Evolutionary conservation across 2,113 vertebrate species (phyloP), one percentile per base, ranked within the genome.

Genomic region (Rousettus leschenaultii): DNA sequence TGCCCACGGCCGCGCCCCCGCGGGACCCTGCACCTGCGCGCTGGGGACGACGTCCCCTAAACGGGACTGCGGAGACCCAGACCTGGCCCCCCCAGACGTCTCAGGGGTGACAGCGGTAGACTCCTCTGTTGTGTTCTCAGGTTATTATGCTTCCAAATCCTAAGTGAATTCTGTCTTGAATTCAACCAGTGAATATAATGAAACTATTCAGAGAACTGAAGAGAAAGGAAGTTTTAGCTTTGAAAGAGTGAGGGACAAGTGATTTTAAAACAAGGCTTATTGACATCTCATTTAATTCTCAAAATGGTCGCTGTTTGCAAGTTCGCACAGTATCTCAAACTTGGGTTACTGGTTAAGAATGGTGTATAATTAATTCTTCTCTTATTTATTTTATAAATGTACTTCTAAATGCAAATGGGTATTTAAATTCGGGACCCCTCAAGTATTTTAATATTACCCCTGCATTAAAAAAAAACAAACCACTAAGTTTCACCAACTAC

Each of bases 21-120:
- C 22, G 0, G 11, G 70, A 7, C 26, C 13, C 51, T 4, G 1
- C 0, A 18, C 7, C 1, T 4, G 1, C 0, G 0, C 0, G 6
- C n/a, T 30, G 40, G 16, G 2, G 5, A 22, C 5, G 11, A 8
- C 1, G 2, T 24, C 53, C n/a, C 63, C 28, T 8, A 1, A 1
- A 6, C 19, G 0, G 22, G 2, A 21, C 35, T 0, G 16, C 33
- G 48, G 53, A 68, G 33, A 40, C 10, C 16, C n/a, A 33, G 43
- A 43, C 10, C 5, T 3, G 66, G 66, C 15, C 16, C 28, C 78
- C 86, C 38, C 70, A 22, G 26, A 30, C n/a, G 30, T n/a, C 18
- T 2, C 5, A 0, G 0, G 1, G 7, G 24, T 6, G 84, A 15
- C 38, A 5, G 1, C 11, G 30, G 6, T 1, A 7, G 35, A 6